Evolutionary conservation across 2,888 invertebrate species (phyloP), one percentile per base, ranked within the genome.

Genomic region (Allolobophora icterica): DNA sequence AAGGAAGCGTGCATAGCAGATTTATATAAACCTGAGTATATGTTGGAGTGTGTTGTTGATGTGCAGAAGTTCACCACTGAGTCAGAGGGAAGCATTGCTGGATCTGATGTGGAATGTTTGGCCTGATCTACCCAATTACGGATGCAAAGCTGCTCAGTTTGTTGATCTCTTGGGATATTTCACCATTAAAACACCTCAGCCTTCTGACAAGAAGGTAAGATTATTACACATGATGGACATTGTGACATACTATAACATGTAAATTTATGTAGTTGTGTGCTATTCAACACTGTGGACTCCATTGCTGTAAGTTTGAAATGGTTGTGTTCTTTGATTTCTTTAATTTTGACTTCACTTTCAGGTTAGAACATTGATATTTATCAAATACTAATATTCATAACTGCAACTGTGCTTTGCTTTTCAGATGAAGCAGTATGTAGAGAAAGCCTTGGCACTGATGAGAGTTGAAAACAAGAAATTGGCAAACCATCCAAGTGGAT

Each of bases 111-210:
- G 99, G 99, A 97, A 97, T 89, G 96, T 99, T 93, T 99, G 99
- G 98, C 98, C 98, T 0, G 96, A 97, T 90, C 96, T 99, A 91
- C 98, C 98, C 1, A 97, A 97, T 91, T 98, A 98, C 95, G 99
- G 99, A 0, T 97, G 98, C 4, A 98, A 99, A 95, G 98, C 99
- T 0, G 97, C 98, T 0, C 99, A 99, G 95, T 99, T 99, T 96
- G 98, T 99, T 0, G 99, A 99, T 95, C 96, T 99, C 0, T 96
- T 99, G 15, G 99, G 99, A 0, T 99, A 98, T 95, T 98, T 99
- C 94, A 98, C 98, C 0, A 96, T 99, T 38, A 98, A 98, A 95
- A 98, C 95, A 91, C 94, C 94, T 90, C 94, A 94, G 89, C 93
- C 94, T 17, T 93, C 94, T n/a, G 94, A 94, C 58, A 93, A 93